These are phyloP conservation scores for Sceloporus undulatus DNA, from an alignment of 2,113 vertebrate species.

Conservation along the genomic window DNA sequence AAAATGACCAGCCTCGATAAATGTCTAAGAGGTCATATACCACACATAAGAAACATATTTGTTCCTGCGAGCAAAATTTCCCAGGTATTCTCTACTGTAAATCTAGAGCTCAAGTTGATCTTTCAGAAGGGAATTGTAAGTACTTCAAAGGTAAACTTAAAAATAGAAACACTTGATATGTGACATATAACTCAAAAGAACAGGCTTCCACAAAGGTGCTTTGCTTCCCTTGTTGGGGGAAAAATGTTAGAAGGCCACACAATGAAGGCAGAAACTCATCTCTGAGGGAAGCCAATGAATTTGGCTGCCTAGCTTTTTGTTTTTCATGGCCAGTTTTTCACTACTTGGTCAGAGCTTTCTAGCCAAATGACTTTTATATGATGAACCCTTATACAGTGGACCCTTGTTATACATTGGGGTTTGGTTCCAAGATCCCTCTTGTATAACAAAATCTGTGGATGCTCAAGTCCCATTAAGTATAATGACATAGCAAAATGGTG, in stretches of 20 bases:
- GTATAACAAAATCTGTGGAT: too few species aligned
- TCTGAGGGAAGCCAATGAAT: slow-evolving; percentile 28
- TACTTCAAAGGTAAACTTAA: slow-evolving; percentile 43
- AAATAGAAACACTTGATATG: slow-evolving; percentile 53
- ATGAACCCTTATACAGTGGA: background rate
- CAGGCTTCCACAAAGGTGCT: slow-evolving; percentile 15
- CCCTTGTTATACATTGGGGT: too few species aligned
- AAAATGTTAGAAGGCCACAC: rapidly evolving
- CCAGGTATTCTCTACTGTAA: slow-evolving; percentile 41
- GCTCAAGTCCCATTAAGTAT: too few species aligned
- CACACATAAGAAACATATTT: background rate
- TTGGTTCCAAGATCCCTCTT: too few species aligned
- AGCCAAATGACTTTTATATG: background rate
- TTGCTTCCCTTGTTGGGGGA: slow-evolving; percentile 32
- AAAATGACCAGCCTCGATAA: background rate
- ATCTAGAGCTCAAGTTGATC: slow-evolving; percentile 39
- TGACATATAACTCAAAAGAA: slow-evolving; percentile 37
- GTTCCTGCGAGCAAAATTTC: slow-evolving; percentile 28
- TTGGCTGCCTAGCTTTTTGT: background rate
- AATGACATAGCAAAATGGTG: too few species aligned
- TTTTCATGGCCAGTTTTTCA: background rate
- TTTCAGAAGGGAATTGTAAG: slow-evolving; percentile 44
- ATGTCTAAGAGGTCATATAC: background rate
- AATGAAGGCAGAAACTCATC: background rate
- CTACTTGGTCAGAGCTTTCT: too few species aligned